phyloP scores from a whole-genome alignment of 2,113 vertebrate genomes.

The Melanocharis versteri region DNA sequence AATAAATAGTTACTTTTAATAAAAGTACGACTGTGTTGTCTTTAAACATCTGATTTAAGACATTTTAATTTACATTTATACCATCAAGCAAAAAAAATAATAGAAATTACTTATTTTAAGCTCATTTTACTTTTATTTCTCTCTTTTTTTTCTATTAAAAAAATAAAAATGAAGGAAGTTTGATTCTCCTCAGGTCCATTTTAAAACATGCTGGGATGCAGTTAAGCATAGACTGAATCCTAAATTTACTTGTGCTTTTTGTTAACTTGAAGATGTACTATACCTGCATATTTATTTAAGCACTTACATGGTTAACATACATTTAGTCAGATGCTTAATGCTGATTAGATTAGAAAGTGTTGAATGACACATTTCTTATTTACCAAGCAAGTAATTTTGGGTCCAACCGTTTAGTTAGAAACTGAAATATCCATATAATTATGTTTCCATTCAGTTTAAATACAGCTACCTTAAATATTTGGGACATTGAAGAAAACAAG shows the following conservation, averaged over 20 bases:
- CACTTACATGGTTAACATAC: background rate
- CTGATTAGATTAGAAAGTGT: background rate
- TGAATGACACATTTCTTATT: background rate
- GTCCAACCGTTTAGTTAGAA: background rate
- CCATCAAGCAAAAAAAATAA: background rate
- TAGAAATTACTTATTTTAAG: background rate
- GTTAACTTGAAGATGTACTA: background rate
- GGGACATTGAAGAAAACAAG: background rate
- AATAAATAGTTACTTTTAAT: slow-evolving; percentile 1
- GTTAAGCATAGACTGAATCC: background rate
- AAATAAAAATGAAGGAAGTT: background rate
- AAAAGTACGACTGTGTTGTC: background rate
- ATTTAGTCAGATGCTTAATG: background rate
- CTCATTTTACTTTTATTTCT: background rate
- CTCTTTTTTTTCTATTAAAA: background rate
- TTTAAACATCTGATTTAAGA: background rate
- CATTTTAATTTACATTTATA: background rate
- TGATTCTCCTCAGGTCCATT: background rate
- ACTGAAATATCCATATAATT: background rate
- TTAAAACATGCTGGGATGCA: background rate
- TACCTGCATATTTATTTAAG: background rate
- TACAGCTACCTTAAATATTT: background rate
- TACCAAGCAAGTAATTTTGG: background rate
- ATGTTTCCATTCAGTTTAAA: background rate
- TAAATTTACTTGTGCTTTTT: background rate